Evolutionary conservation across 2,888 invertebrate species (phyloP).

Genomic region (Drosophila phalerata): DNA sequence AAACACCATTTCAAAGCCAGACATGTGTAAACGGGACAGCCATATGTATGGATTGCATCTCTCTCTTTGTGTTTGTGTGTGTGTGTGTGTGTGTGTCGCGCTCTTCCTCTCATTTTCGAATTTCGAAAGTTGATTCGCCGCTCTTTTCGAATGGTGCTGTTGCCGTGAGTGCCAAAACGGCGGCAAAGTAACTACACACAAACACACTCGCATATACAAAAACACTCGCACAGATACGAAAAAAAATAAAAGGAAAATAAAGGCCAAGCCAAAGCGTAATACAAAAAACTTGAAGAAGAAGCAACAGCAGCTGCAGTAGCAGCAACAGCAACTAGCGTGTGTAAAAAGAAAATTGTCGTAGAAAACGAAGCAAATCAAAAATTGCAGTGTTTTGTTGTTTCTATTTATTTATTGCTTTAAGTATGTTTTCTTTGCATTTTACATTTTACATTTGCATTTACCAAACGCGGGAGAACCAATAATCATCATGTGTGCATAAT

Average conservation of each 20-base stretch:
- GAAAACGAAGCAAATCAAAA: constrained; percentile 36
- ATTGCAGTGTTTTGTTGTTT: constrained; percentile 24
- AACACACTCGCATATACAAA: constrained; percentile 23
- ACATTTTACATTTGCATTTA: constrained; percentile 28
- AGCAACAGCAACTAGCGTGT: constrained; percentile 31
- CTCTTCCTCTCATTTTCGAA: constrained; percentile 67
- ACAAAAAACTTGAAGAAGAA: constrained; percentile 64
- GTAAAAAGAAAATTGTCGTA: constrained; percentile 40
- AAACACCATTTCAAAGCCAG: constrained; percentile 41
- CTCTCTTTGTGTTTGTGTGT: constrained; percentile 19
- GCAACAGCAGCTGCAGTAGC: constrained; percentile 60
- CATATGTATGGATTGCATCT: constrained; percentile 20
- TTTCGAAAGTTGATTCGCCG: constrained; percentile 69
- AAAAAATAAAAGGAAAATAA: constrained; percentile 56
- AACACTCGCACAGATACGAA: constrained; percentile 31
- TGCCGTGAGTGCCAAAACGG: constrained; percentile 76
- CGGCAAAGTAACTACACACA: constrained; percentile 76
- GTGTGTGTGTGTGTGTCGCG: constrained; percentile 28
- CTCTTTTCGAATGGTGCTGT: constrained; percentile 66
- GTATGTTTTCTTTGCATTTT: constrained; percentile 26
- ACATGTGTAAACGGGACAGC: constrained; percentile 57
- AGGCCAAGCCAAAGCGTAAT: constrained; percentile 54
- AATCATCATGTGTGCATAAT: not conserved
- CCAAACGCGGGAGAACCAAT: constrained; percentile 41
- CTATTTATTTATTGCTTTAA: constrained; percentile 16